Evolutionary conservation across 2,797 vertebrate genomes (phyloP), one percentile per base, ranked within the genome.

Genomic region (Pipistrellus pipistrellus): DNA sequence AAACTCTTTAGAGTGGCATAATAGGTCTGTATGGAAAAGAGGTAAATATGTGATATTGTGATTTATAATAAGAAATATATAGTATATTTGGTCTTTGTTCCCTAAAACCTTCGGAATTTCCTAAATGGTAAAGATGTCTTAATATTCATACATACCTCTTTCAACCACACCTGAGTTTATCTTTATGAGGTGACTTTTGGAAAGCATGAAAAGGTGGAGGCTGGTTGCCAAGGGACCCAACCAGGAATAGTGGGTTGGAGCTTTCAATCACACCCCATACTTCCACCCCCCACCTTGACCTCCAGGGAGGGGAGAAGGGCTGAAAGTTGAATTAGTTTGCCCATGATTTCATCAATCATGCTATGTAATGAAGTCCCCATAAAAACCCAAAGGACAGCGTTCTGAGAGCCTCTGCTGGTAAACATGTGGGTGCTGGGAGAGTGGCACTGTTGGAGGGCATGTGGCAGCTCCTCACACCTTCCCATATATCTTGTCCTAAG

Each of bases 1-100:
- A 83, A 92, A 93, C 15, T 81, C 41, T 57, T 90, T 59, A 71
- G 21, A 48, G 30, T 85, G 44, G 38, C 35, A 55, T 68, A 80
- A 32, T 18, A 86, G n/a, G 20, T 27, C 32, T 64, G 10, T 35
- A 32, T 35, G 71, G 32, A 77, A 77, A 93, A 84, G 44, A 51
- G 48, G 64, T 62, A 6, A 69, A 88, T 38, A 53, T 78, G 32
- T 85, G 64, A 84, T 27, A 84, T 12, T 51, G 27, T 21, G 62
- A 59, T 69, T 77, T 77, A 38, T 32, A 32, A 69, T 48, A 83
- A 44, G 41, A 83, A 76, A 69, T 59, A 75, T 23, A 46, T 38
- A 83, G 66, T 30, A 38, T 59, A 83, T 38, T 83, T 69, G 38
- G 32, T 84, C 18, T 75, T 88, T 71, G 53, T 13, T 53, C 30